Conservation (phyloP, 92 coral and sea anemone genomes). For the Phenganax marumi region DNA sequence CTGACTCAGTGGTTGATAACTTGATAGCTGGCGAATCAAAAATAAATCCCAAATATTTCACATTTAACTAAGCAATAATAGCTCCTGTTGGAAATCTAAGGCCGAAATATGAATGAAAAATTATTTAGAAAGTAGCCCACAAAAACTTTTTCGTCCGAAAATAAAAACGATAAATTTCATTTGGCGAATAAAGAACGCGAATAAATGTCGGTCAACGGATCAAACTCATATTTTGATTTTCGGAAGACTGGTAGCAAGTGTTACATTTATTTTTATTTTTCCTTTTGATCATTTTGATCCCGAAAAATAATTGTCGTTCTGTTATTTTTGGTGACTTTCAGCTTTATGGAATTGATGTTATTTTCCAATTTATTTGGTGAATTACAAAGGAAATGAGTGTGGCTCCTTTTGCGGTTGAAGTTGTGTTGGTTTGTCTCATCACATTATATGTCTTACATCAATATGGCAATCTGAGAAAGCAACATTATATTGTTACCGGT, state of each 20-base stretch:
- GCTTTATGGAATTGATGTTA: constrained; percentile 3
- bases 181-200: background rate
- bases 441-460: constrained; percentile 91
- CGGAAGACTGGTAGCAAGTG: constrained; percentile 11
- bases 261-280: background rate
- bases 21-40: background rate
- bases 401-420: constrained; percentile 90
- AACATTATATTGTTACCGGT: constrained; percentile 85
- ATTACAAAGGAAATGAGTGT: constrained; percentile 67
- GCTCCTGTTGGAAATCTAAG: no score
- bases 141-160: background rate
- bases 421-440: constrained; percentile 77
- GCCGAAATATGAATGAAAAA: no score
- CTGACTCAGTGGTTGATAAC: no score
- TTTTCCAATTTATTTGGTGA: background rate
- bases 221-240: background rate
- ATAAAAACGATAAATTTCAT: background rate
- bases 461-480: constrained; percentile 97
- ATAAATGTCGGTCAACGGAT: background rate
- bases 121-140: no score
- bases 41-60: no score
- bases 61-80: no score
- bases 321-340: background rate
- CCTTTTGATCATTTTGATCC: background rate
- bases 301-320: background rate